phyloP scores from a whole-genome alignment of 2,888 invertebrate species.

The Dicycla oo region DNA sequence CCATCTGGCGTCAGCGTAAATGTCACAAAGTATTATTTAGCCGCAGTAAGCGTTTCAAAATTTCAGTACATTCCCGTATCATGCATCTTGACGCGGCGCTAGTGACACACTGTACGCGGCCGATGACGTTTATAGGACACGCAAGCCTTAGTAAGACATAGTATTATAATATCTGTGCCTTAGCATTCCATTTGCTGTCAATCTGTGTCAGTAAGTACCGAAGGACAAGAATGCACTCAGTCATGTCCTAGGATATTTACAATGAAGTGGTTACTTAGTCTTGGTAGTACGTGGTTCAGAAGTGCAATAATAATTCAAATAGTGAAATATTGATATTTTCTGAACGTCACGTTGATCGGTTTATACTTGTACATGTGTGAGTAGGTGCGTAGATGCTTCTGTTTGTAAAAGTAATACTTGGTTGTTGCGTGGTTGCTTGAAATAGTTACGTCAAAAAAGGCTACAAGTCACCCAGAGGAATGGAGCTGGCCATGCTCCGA shows the following conservation, averaged over 20 bases:
- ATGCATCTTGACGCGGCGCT: not conserved
- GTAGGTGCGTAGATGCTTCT: not conserved
- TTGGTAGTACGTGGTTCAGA: conserved; percentile 2
- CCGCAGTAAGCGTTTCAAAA: no score
- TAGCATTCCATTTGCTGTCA: conserved; percentile 22
- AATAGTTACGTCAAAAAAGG: not conserved
- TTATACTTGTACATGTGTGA: not conserved
- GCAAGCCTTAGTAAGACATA: no score
- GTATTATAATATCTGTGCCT: no score
- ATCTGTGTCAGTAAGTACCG: conserved; percentile 5
- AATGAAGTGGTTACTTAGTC: not conserved
- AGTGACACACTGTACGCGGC: not conserved
- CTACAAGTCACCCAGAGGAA: not conserved
- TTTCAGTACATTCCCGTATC: not conserved
- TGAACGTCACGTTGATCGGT: not conserved
- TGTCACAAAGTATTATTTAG: no score
- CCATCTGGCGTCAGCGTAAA: no score
- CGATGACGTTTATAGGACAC: not conserved
- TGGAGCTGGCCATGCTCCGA: not conserved
- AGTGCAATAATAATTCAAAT: not conserved
- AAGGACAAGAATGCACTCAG: not conserved
- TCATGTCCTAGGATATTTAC: not conserved
- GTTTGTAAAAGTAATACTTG: not conserved
- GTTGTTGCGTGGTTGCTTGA: not conserved
- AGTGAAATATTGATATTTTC: not conserved